Evolutionary conservation across 2,797 vertebrate species (phyloP).

Genomic region (Botia kubotai): DNA sequence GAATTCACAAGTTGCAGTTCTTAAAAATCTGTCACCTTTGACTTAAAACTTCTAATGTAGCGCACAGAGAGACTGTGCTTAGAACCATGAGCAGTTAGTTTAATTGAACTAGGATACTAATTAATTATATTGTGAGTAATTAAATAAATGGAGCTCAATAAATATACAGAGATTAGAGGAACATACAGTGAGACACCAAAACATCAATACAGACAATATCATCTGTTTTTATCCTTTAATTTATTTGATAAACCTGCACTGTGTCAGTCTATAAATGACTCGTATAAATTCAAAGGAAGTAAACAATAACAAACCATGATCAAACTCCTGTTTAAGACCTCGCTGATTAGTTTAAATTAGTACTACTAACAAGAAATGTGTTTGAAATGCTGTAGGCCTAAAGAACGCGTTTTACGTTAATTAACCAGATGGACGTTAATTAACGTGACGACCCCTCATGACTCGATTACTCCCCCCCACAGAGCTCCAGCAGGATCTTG

Average conservation of each 20-base stretch:
- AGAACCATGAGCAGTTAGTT: constrained; percentile 16
- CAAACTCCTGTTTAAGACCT: constrained; percentile 63
- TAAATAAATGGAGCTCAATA: constrained; percentile 70
- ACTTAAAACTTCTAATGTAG: neutral
- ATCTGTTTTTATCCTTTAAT: constrained; percentile 48
- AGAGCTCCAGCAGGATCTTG: constrained; percentile 94
- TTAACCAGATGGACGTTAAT: neutral
- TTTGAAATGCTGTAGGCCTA: constrained; percentile 23
- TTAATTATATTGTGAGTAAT: constrained; percentile 59
- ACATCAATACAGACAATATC: constrained; percentile 59
- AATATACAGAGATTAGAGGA: constrained; percentile 60
- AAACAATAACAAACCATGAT: neutral
- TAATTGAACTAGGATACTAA: neutral
- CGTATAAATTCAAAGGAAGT: neutral
- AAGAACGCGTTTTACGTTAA: neutral
- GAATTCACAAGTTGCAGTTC: neutral
- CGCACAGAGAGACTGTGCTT: neutral
- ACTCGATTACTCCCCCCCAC: constrained; percentile 84
- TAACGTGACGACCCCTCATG: too few relatives aligned
- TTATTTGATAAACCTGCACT: constrained; percentile 15
- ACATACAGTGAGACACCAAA: constrained; percentile 42
- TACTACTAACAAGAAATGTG: constrained; percentile 64
- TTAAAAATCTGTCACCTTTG: neutral
- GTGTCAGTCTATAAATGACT: neutral
- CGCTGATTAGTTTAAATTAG: constrained; percentile 71